Base-by-base conservation (phyloP, 2,888 invertebrate genomes). In the Augochlorella aurata region DNA sequence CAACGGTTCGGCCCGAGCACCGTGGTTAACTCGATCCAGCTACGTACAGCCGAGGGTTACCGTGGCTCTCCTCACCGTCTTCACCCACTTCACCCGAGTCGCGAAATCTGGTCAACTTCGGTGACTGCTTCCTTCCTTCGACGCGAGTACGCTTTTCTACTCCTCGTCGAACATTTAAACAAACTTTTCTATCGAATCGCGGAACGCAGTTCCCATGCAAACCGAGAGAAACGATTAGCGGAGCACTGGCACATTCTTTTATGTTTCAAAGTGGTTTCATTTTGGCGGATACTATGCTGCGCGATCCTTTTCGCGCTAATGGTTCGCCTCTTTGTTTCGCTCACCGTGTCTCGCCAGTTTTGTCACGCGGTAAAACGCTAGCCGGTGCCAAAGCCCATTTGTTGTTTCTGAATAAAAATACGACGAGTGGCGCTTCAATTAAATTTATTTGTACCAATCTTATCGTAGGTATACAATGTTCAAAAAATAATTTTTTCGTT, bases 11-110 rank as follows among this genome's bases (percentile, higher is more conserved):
- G 44, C 21, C 61, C 50, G 24, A 70, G n/a, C 38, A 54, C 77
- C 68, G 77, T 38, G 47, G 47, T 80, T 69, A 80, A 73, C 79
- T 79, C 72, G 72, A 21, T 38, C 24, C 72, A 10, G 72, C 38
- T 63, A n/a, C 72, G 10, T 49, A 16, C 45, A 38, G 49, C 16
- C 21, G 18, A 29, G 63, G 65, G 68, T 29, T 29, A 29, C 29
- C 49, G 29, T 47, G 38, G 3, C 50, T 49, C 47, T 49, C 47
- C 12, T 49, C 47, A 10, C 47, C 45, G 61, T 71, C 24, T 38
- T 38, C 38, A 38, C 38, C 38, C 44, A 66, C 72, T 67, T 67
- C 67, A 72, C 49, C 72, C 4, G 18, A 50, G 50, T 50, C 50
- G 18, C 50, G 10, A 38, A 38, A 38, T 50, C 50, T 18, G 50